Evolutionary conservation across 2,797 vertebrate genomes (phyloP).

Genomic region (Furcifer pardalis): DNA sequence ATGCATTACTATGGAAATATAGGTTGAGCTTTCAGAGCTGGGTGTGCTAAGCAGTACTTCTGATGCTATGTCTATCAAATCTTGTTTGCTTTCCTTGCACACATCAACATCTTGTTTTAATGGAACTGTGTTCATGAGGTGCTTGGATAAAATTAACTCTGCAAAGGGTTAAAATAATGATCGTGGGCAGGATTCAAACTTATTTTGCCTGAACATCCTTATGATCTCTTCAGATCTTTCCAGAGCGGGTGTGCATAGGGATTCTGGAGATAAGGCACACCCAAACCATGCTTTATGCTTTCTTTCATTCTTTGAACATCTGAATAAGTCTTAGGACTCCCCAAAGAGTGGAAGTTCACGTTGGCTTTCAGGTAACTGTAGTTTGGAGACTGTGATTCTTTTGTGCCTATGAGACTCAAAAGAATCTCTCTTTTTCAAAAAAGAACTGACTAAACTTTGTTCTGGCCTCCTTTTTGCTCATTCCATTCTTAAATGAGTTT

Average conservation of each 20-base stretch:
- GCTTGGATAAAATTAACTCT: no score
- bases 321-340: background rate
- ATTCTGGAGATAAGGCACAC: background rate
- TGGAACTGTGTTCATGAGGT: no score
- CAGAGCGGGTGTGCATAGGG: background rate
- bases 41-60: background rate
- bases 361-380: background rate
- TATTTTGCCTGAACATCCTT: background rate
- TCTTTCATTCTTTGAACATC: background rate
- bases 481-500: slow-evolving; percentile 36
- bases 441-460: slow-evolving; percentile 14
- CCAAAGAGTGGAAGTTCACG: background rate
- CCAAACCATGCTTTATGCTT: no score
- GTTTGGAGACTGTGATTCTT: background rate
- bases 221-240: background rate
- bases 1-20: background rate
- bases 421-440: background rate
- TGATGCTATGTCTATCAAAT: background rate
- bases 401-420: background rate
- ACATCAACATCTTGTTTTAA: background rate
- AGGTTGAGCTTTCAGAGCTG: background rate
- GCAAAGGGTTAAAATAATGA: background rate
- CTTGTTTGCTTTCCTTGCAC: background rate
- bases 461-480: slow-evolving; percentile 10
- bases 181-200: background rate